phyloP scores from a whole-genome alignment of 2,113 vertebrate genomes.

The Myotis brandtii region DNA sequence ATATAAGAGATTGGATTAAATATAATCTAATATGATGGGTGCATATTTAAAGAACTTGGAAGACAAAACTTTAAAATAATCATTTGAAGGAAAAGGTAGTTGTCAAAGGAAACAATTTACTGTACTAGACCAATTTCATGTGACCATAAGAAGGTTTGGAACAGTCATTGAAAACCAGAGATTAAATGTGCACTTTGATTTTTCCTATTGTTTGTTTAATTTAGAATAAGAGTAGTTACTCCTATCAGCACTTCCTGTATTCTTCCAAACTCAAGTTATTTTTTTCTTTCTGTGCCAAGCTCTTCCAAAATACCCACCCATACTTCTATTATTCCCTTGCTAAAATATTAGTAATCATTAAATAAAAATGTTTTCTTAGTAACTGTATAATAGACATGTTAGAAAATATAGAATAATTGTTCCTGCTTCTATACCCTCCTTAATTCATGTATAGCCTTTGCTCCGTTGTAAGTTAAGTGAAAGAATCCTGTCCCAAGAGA shows the following conservation, averaged over 20 bases:
- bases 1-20: conserved; percentile 88
- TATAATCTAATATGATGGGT: conserved; percentile 87
- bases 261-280: conserved; percentile 50
- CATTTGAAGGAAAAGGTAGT: conserved; percentile 78
- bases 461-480: neutral
- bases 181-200: conserved; percentile 81
- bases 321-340: neutral
- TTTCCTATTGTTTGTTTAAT: conserved; percentile 66
- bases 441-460: neutral
- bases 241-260: conserved; percentile 62
- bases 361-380: conserved; percentile 21
- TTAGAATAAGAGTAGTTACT: conserved; percentile 74
- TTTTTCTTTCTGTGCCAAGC: conserved; percentile 51
- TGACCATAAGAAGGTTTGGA: conserved; percentile 73
- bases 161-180: conserved; percentile 78
- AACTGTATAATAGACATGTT: neutral
- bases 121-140: conserved; percentile 81
- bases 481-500: conserved; percentile 31
- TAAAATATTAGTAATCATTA: conserved; percentile 12
- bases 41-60: conserved; percentile 87
- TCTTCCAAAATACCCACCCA: conserved; percentile 51
- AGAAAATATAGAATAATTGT: neutral
- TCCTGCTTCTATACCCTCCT: neutral
- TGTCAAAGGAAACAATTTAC: conserved; percentile 85
- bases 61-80: conserved; percentile 84